A percentile compares a stretch with the other conserved stretches of the same genome.
Evolutionary conservation across 2,888 invertebrate genomes (phyloP).

Genomic region (Isoperla grammatica): DNA sequence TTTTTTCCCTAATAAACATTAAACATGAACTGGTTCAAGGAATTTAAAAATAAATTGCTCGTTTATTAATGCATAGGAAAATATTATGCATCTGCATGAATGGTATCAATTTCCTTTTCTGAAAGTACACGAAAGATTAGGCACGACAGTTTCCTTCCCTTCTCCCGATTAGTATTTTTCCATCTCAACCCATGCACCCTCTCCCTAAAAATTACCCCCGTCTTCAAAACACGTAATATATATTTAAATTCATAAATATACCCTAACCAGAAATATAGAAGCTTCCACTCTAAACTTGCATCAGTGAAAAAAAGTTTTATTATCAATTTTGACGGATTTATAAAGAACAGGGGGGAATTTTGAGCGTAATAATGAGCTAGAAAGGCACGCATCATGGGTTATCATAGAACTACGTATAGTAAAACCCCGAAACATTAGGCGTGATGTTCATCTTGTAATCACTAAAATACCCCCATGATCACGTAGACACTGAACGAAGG

Average conservation of each 20-base stretch:
- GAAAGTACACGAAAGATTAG: slow-evolving; percentile 7
- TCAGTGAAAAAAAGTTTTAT: too few relatives aligned
- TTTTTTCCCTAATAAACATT: too few relatives aligned
- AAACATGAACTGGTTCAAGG: too few relatives aligned
- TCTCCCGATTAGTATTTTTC: background rate
- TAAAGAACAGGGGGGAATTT: too few relatives aligned
- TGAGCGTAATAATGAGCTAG: background rate
- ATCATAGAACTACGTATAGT: background rate
- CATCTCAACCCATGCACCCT: background rate
- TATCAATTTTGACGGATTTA: too few relatives aligned
- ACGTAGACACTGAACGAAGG: background rate
- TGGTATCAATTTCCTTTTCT: slow-evolving; percentile 14
- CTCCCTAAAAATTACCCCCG: background rate
- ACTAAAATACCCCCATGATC: background rate
- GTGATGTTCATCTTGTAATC: slow-evolving; percentile 4
- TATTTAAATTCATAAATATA: too few relatives aligned
- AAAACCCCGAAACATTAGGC: background rate
- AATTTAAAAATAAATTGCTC: slow-evolving; percentile 4
- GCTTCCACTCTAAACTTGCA: too few relatives aligned
- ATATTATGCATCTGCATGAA: slow-evolving; percentile 3
- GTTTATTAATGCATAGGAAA: slow-evolving; percentile 7
- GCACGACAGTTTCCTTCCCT: slow-evolving; percentile 8
- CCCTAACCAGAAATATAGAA: too few relatives aligned
- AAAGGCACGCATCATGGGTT: slow-evolving; percentile 11
- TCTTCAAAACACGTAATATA: background rate